Evolutionary conservation across 2,888 invertebrate genomes (phyloP), one percentile per base, ranked within the genome.

Genomic region (Macrophya alboannulata): DNA sequence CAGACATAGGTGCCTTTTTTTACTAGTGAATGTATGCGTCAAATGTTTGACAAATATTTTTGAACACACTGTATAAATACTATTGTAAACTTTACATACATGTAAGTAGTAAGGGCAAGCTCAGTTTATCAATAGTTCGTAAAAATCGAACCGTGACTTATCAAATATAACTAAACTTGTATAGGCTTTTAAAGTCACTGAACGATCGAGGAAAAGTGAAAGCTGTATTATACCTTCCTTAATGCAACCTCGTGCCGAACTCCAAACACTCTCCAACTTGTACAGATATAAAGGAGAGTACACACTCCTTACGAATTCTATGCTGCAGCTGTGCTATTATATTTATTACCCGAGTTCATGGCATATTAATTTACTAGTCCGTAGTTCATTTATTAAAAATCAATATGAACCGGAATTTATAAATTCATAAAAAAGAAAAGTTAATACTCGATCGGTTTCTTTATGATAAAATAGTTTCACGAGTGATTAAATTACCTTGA

Each of bases 161-260:
- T 81, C 62, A 15, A 81, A 62, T 43, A 62, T 43, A 62, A 62
- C 59, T 62, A 40, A n/a, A 81, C 81, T 81, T 59, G 81, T 43
- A 62, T 43, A 40, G 62, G 81, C 43, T 21, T 62, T 62, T 77
- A 31, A 84, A 84, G 43, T 74, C 51, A 74, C 72, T 31, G 68
- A 55, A 84, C 71, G 84, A 37, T 71, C 71, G 84, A 71, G 84
- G 71, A 71, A 74, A 84, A 84, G 68, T 76, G 76, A 84, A 71
- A 84, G 71, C 62, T 84, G 72, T 74, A 15, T 17, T 25, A 83
- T 65, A 83, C 83, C 83, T 65, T 74, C 43, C 43, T 45, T 31
- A 5, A 55, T 15, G 31, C 77, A 25, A 31, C 77, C 77, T 77
- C 77, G 77, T 37, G 1, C 51, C 37, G 37, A 77, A 55, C 77